phyloP scores from a whole-genome alignment of 2,888 invertebrate genomes.

The Baccha elongata region DNA sequence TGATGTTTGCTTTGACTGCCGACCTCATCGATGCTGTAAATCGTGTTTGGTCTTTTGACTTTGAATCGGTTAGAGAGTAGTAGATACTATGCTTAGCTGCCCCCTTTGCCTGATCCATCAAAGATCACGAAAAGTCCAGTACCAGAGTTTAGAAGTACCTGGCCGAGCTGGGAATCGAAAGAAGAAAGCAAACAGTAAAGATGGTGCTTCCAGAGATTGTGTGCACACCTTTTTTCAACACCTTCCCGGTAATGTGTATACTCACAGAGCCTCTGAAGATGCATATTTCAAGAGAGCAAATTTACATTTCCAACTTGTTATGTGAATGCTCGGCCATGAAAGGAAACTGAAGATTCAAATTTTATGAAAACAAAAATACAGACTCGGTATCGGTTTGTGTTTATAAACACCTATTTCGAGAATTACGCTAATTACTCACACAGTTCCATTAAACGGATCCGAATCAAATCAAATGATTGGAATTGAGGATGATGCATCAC shows the following conservation, averaged over 20 bases:
- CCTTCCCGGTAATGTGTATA: slow-evolving; percentile 54
- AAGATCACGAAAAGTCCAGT: slow-evolving; percentile 6
- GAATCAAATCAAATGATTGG: slow-evolving; percentile 42
- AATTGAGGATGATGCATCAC: slow-evolving; percentile 57
- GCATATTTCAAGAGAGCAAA: slow-evolving; percentile 54
- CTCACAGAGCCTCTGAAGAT: slow-evolving; percentile 53
- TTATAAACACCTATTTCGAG: slow-evolving; percentile 14
- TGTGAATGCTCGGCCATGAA: slow-evolving; percentile 1
- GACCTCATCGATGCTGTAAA: slow-evolving; percentile 70
- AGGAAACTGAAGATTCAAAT: not conserved
- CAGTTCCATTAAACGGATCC: slow-evolving; percentile 51
- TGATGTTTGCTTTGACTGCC: slow-evolving; percentile 72
- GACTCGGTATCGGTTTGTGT: slow-evolving; percentile 4
- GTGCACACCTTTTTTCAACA: slow-evolving; percentile 64
- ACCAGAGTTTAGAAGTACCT: not conserved
- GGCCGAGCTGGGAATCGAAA: slow-evolving; percentile 16
- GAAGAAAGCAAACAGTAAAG: slow-evolving; percentile 57
- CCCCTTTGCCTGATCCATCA: not conserved
- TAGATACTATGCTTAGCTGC: not conserved
- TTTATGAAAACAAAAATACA: slow-evolving; percentile 28
- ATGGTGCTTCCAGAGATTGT: slow-evolving; percentile 23
- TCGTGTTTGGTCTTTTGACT: slow-evolving; percentile 67
- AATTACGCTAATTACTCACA: slow-evolving; percentile 56
- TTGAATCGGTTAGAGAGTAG: slow-evolving; percentile 1
- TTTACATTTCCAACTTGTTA: slow-evolving; percentile 63